phyloP scores from a whole-genome alignment of 2,888 invertebrate species.

The Leptopilina drosophilae region DNA sequence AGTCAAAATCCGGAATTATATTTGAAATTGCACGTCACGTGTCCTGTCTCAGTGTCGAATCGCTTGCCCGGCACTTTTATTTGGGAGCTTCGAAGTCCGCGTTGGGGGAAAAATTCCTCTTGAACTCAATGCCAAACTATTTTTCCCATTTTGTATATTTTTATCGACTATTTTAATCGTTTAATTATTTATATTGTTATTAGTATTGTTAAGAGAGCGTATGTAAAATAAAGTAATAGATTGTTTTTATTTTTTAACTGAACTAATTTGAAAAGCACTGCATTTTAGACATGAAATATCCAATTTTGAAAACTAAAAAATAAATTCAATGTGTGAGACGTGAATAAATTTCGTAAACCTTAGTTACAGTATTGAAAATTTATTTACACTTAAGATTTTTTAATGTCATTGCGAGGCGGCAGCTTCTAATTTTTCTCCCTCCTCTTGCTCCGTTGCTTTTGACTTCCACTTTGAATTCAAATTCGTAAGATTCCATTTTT shows the following conservation, averaged over 20 bases:
- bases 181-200: slow-evolving; percentile 47
- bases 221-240: slow-evolving; percentile 36
- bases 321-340: neutral
- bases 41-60: slow-evolving; percentile 68
- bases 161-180: slow-evolving; percentile 55
- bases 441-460: slow-evolving; percentile 53
- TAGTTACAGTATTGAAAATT: slow-evolving; percentile 48
- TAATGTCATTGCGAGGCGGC: slow-evolving; percentile 61
- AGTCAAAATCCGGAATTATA: slow-evolving; percentile 63
- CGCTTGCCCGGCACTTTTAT: slow-evolving; percentile 68
- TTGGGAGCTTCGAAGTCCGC: slow-evolving; percentile 67
- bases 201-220: slow-evolving; percentile 33
- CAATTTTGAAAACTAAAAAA: too few species aligned
- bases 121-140: slow-evolving; percentile 22
- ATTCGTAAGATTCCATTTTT: slow-evolving; percentile 78
- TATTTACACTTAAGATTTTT: slow-evolving; percentile 55
- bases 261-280: neutral
- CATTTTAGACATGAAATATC: too few species aligned
- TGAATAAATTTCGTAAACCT: slow-evolving; percentile 5
- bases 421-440: slow-evolving; percentile 47
- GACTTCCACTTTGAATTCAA: slow-evolving; percentile 60
- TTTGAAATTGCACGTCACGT: slow-evolving; percentile 65
- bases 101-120: slow-evolving; percentile 40
- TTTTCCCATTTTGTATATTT: slow-evolving; percentile 45
- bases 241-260: slow-evolving; percentile 33